Evolutionary conservation across 2,888 invertebrate species (phyloP), one percentile per base, ranked within the genome.

Genomic region (Philhelius pedissequus): DNA sequence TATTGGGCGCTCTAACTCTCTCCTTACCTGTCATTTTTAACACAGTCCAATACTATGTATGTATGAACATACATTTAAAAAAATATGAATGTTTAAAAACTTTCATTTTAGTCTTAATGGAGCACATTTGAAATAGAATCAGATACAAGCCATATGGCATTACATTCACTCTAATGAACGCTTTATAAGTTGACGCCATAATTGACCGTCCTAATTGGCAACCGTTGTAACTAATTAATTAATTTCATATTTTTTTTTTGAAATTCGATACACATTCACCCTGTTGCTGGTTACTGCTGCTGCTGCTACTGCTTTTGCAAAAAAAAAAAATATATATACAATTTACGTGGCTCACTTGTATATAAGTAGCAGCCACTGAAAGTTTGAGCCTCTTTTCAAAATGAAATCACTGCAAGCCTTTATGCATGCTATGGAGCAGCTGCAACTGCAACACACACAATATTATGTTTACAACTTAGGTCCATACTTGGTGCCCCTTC

Each of bases 221-320:
- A 48, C 69, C 74, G 50, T 69, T 83, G 79, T 75, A 70, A 40
- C 71, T 75, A 83, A 83, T 83, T 83, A 79, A 83, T 83, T 79
- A 79, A 79, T 83, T 79, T 83, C 82, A 83, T 83, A 83, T 73
- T 73, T 60, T 60, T 30, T 54, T 82, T 66, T 35, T 66, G 58
- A 78, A 79, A 83, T 83, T 83, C 74, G 83, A 79, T 70, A 78
- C 83, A 83, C 74, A 78, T 79, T 83, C 79, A 82, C 77, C 64
- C 30, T 62, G 22, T 22, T 32, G 25, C 8, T 56, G 27, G 15
- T 9, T 27, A 27, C 9, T 27, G 40, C 9, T 15, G 30, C 32
- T 54, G 52, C 1, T 45, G 43, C 43, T 43, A 2, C 25, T 32
- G 38, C 11, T 38, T 38, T 25, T 52, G 40, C 52, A 45, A 20